phyloP scores from a whole-genome alignment of 2,113 vertebrate species.

The Ictalurus punctatus region DNA sequence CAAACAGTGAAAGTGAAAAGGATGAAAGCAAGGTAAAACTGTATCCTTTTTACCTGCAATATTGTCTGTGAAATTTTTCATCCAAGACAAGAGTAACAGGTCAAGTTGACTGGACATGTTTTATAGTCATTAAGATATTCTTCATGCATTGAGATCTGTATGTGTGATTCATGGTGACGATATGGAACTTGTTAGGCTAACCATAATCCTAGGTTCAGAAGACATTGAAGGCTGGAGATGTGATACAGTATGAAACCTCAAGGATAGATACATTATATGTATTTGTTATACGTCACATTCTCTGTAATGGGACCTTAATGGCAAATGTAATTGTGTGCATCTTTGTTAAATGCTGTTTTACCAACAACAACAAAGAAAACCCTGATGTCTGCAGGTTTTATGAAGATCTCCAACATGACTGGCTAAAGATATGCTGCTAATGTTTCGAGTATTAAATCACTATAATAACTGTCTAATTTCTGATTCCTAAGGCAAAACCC shows the following conservation, averaged over 20 bases:
- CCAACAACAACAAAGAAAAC: neutral
- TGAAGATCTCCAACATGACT: neutral
- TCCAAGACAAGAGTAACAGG: neutral
- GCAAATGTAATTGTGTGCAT: neutral
- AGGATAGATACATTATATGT: neutral
- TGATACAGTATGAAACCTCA: neutral
- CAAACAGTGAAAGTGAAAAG: neutral
- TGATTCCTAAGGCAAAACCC: neutral
- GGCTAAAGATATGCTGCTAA: neutral
- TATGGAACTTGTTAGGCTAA: neutral
- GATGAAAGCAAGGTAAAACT: constrained; percentile 43
- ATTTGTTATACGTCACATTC: neutral
- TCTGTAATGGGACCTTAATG: neutral
- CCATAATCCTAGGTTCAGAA: neutral
- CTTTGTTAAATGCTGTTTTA: neutral
- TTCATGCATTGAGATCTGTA: neutral
- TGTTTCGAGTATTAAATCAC: neutral
- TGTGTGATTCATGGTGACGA: neutral
- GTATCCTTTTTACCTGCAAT: constrained; percentile 83
- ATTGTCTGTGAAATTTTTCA: neutral
- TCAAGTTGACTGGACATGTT: neutral
- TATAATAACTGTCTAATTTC: neutral
- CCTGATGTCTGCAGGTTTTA: neutral
- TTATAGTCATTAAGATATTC: neutral
- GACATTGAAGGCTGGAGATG: neutral